phyloP scores from a whole-genome alignment of 35 echinoderm and acorn worm species.

The Diadema setosum region DNA sequence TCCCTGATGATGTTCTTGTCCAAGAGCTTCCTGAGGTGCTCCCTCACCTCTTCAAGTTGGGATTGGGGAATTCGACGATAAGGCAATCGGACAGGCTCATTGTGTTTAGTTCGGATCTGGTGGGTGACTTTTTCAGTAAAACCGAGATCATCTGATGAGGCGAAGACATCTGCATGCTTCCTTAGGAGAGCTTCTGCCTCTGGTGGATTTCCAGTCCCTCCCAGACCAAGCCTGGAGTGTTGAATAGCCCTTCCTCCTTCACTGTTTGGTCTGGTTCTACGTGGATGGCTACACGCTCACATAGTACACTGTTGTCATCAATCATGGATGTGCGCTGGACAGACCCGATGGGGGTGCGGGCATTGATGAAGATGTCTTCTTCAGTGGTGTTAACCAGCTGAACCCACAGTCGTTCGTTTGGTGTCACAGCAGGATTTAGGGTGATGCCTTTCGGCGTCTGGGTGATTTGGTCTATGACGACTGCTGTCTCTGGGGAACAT shows the following conservation, averaged over 20 bases:
- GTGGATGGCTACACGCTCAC: neutral
- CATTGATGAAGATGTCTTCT: neutral
- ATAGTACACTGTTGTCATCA: conserved; percentile 11
- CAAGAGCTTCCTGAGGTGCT: conserved; percentile 25
- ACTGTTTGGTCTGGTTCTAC: neutral
- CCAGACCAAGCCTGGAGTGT: neutral
- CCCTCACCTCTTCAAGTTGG: conserved; percentile 41
- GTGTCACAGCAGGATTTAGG: neutral
- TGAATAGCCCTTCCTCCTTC: neutral
- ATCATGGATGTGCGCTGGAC: neutral
- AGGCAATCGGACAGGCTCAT: conserved; percentile 22
- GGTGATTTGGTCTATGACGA: neutral
- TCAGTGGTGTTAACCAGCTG: neutral
- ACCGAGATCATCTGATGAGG: conserved; percentile 42
- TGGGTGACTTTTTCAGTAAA: conserved; percentile 13
- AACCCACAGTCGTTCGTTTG: neutral
- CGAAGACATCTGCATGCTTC: conserved; percentile 36
- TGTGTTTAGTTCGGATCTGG: neutral
- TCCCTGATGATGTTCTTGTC: conserved; percentile 2
- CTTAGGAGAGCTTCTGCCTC: neutral
- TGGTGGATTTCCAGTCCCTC: conserved; percentile 7
- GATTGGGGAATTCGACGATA: conserved; percentile 40
- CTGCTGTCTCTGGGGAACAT: neutral
- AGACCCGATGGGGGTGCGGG: conserved; percentile 11
- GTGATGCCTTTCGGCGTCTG: neutral